Conservation (phyloP, 2,888 invertebrate genomes). For the Allolobophora icterica region DNA sequence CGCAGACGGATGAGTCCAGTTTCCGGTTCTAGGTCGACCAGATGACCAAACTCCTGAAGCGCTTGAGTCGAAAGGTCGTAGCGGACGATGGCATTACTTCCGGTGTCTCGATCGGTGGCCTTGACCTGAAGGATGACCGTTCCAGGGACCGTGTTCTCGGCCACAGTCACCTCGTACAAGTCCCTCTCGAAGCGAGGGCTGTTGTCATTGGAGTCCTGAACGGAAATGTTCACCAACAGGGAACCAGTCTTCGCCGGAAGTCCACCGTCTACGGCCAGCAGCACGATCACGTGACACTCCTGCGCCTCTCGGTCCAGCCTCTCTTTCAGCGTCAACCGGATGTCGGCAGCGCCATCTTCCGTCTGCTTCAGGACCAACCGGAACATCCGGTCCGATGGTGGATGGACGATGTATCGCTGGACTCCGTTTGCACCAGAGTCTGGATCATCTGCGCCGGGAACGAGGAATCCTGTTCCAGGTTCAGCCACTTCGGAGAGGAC, state of each 20-base stretch:
- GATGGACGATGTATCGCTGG: conserved; percentile 73
- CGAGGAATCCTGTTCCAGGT: conserved; percentile 30
- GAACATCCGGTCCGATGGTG: conserved; percentile 37
- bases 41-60: conserved; percentile 38
- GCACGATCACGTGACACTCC: conserved; percentile 73
- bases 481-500: conserved; percentile 32
- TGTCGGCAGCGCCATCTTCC: conserved; percentile 32
- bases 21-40: conserved; percentile 41
- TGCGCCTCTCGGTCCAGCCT: conserved; percentile 40
- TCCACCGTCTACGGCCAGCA: conserved; percentile 86
- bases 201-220: conserved; percentile 48
- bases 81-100: conserved; percentile 41
- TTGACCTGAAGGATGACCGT: conserved; percentile 42
- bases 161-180: conserved; percentile 44
- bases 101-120: conserved; percentile 47
- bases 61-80: conserved; percentile 44
- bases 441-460: conserved; percentile 38
- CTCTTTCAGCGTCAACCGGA: conserved; percentile 30
- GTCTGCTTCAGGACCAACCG: conserved; percentile 27
- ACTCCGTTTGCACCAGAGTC: conserved; percentile 75
- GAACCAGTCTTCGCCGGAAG: conserved; percentile 66
- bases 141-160: conserved; percentile 42
- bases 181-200: conserved; percentile 45
- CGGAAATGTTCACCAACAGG: conserved; percentile 43
- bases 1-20: conserved; percentile 45